Evolutionary conservation across 1,140 invertebrate species (phyloP).

Genomic region (Diorhabda carinulata): DNA sequence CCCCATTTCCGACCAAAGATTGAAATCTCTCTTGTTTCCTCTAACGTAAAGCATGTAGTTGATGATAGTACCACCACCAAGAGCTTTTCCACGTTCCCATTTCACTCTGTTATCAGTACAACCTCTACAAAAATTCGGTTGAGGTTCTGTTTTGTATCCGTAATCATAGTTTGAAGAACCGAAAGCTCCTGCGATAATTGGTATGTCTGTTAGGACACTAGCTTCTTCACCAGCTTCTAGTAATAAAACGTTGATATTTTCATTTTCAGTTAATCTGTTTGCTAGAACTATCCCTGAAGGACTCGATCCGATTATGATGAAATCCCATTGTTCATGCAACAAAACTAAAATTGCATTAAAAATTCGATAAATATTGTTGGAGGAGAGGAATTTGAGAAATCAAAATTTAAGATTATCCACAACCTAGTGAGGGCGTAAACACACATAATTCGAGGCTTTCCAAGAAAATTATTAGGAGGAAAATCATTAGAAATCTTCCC

Average conservation of each 20-base stretch:
- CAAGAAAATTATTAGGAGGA: no score
- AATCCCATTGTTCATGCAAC: constrained; percentile 32
- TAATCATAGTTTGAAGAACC: constrained; percentile 73
- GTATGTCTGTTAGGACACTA: constrained; percentile 71
- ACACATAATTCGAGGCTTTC: no score
- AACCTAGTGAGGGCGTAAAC: no score
- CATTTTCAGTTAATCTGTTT: constrained; percentile 68
- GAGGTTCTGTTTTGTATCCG: constrained; percentile 66
- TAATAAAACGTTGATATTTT: constrained; percentile 65
- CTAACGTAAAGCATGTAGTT: constrained; percentile 70
- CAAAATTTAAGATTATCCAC: no score
- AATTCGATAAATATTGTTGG: no score
- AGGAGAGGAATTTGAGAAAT: no score
- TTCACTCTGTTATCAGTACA: constrained; percentile 54
- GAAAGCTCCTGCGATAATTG: constrained; percentile 63
- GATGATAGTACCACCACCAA: constrained; percentile 59
- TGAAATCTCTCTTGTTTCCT: constrained; percentile 77
- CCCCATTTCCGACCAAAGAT: constrained; percentile 81
- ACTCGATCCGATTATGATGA: constrained; percentile 46
- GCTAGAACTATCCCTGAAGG: constrained; percentile 58
- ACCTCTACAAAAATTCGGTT: constrained; percentile 52
- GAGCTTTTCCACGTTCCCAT: constrained; percentile 53
- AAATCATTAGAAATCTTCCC: no score
- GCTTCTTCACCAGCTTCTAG: constrained; percentile 64
- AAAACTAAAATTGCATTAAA: no score